phyloP scores from a whole-genome alignment of 2,888 invertebrate species.

The Calliphora vomitoria region DNA sequence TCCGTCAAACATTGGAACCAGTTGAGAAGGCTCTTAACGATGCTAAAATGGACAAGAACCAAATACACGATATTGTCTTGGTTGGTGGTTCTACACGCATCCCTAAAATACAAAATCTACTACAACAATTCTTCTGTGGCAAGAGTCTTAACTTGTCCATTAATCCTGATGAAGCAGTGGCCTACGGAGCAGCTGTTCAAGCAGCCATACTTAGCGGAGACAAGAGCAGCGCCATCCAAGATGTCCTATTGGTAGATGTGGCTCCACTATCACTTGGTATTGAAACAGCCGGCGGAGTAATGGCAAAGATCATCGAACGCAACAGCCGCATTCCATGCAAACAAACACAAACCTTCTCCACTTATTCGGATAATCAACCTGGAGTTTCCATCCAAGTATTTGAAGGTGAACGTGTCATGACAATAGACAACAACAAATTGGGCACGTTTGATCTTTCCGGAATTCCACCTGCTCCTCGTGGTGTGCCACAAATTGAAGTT shows the following conservation, averaged over 20 bases:
- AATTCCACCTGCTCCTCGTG: slow-evolving; percentile 97
- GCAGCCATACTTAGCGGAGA: slow-evolving; percentile 90
- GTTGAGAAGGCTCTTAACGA: slow-evolving; percentile 92
- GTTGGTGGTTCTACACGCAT: slow-evolving; percentile 93
- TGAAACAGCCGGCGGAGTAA: slow-evolving; percentile 93
- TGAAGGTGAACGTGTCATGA: slow-evolving; percentile 94
- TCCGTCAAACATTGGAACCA: slow-evolving; percentile 90
- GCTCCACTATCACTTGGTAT: slow-evolving; percentile 90
- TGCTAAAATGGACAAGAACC: slow-evolving; percentile 91
- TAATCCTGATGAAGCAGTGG: slow-evolving; percentile 93
- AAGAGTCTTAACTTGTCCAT: slow-evolving; percentile 90
- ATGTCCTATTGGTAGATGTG: slow-evolving; percentile 89
- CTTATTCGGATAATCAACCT: slow-evolving; percentile 92
- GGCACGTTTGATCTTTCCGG: slow-evolving; percentile 98
- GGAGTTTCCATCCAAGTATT: slow-evolving; percentile 90
- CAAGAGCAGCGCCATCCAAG: slow-evolving; percentile 90
- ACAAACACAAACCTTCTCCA: slow-evolving; percentile 90
- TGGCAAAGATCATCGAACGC: slow-evolving; percentile 91
- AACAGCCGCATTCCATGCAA: slow-evolving; percentile 90
- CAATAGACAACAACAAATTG: slow-evolving; percentile 96
- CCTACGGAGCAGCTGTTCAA: slow-evolving; percentile 91
- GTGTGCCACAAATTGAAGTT: slow-evolving; percentile 94
- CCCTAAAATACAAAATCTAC: slow-evolving; percentile 90
- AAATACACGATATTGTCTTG: slow-evolving; percentile 91
- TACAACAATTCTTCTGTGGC: slow-evolving; percentile 91